phyloP scores from a whole-genome alignment of 2,113 vertebrate genomes.

The Hirundichthys speculiger region DNA sequence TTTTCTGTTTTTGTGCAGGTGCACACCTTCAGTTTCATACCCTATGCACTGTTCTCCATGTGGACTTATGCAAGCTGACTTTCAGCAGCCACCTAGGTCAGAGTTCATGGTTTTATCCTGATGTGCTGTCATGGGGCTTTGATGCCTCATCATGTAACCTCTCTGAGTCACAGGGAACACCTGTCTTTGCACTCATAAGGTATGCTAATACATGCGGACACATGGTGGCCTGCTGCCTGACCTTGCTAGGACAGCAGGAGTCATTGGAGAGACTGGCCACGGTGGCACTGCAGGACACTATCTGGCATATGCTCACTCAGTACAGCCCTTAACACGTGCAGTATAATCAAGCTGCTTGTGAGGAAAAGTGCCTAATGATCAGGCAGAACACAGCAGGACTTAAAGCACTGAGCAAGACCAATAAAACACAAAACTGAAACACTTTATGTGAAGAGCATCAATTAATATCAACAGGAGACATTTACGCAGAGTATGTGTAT shows the following conservation, averaged over 20 bases:
- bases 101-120: slow-evolving; percentile 57
- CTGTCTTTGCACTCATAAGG: slow-evolving; percentile 71
- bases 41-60: slow-evolving; percentile 10
- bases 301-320: slow-evolving; percentile 64
- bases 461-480: background rate
- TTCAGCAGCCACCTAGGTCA: slow-evolving; percentile 42
- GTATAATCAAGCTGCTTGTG: slow-evolving; percentile 22
- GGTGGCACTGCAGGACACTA: slow-evolving; percentile 56
- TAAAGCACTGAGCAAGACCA: slow-evolving; percentile 1
- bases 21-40: slow-evolving; percentile 11
- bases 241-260: slow-evolving; percentile 75
- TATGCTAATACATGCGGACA: slow-evolving; percentile 79
- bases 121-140: slow-evolving; percentile 58
- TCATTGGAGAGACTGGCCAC: slow-evolving; percentile 52
- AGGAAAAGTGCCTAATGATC: slow-evolving; percentile 15
- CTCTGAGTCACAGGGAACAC: slow-evolving; percentile 71
- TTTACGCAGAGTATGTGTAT: rapidly evolving
- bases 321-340: slow-evolving; percentile 45
- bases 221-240: slow-evolving; percentile 76
- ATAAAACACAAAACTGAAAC: too few species aligned
- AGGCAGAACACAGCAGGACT: background rate
- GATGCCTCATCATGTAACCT: slow-evolving; percentile 67
- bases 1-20: background rate
- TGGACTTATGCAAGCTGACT: slow-evolving; percentile 31
- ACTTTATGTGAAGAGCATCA: too few species aligned